Evolutionary conservation across 2,113 vertebrate species (phyloP).

Genomic region (Myrmecobius fasciatus): DNA sequence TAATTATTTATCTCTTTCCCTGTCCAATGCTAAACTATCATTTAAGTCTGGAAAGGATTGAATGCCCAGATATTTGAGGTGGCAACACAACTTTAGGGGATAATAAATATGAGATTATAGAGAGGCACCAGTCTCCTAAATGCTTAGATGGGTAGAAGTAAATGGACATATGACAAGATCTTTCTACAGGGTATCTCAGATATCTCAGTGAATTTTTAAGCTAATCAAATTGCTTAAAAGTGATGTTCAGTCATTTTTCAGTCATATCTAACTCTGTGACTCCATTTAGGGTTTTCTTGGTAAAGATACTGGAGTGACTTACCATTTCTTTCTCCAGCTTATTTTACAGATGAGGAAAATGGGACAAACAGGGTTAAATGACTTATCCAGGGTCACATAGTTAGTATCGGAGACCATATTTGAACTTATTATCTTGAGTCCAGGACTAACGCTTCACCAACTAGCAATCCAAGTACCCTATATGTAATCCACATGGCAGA

Average conservation of each 20-base stretch:
- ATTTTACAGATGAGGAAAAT: not conserved
- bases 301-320: not conserved
- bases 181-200: not conserved
- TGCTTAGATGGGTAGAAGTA: not conserved
- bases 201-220: not conserved
- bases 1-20: not conserved
- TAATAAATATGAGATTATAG: too few relatives aligned
- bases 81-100: not conserved
- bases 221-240: not conserved
- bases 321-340: not conserved
- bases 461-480: too few relatives aligned
- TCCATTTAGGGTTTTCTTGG: not conserved
- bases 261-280: not conserved
- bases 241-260: too few relatives aligned
- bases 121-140: not conserved
- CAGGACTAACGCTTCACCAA: too few relatives aligned
- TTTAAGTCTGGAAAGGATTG: not conserved
- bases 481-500: too few relatives aligned
- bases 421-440: too few relatives aligned
- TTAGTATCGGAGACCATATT: too few relatives aligned
- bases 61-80: not conserved
- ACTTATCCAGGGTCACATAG: too few relatives aligned
- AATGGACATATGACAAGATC: not conserved
- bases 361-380: not conserved
- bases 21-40: not conserved